Evolutionary conservation across 92 coral and sea anemone species (phyloP).

Genomic region (Nematostella vectensis): DNA sequence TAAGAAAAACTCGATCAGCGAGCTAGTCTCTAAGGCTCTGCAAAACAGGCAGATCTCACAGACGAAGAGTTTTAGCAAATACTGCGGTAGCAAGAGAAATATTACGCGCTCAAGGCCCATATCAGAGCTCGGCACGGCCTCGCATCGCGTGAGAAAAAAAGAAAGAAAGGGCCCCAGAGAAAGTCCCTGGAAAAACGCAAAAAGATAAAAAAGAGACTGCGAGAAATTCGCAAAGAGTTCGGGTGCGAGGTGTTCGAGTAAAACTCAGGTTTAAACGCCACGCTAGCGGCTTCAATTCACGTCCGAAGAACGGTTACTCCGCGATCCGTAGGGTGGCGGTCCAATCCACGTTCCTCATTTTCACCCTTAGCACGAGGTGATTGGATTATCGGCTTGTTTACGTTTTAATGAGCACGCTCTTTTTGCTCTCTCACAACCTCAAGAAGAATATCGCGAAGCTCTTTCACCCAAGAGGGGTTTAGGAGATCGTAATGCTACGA

Average conservation of each 20-base stretch:
- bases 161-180: background rate
- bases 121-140: background rate
- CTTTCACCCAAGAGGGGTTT: background rate
- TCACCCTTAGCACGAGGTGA: background rate
- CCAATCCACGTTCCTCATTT: background rate
- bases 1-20: too few relatives aligned
- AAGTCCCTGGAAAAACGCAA: background rate
- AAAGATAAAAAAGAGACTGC: background rate
- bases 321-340: background rate
- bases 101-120: background rate
- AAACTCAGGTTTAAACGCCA: background rate
- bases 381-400: too few relatives aligned
- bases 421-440: background rate
- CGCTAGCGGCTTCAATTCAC: background rate
- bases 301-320: background rate
- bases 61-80: slow-evolving; percentile 17
- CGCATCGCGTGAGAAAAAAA: background rate
- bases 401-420: background rate
- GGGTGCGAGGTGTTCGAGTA: background rate
- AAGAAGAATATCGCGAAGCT: background rate
- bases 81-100: slow-evolving; percentile 1
- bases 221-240: background rate
- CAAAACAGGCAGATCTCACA: slow-evolving; percentile 12
- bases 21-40: too few relatives aligned
- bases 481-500: background rate